These are phyloP conservation scores for Enchytraeus crypticus DNA, from an alignment of 2,888 invertebrate genomes.

Conservation along the genomic window DNA sequence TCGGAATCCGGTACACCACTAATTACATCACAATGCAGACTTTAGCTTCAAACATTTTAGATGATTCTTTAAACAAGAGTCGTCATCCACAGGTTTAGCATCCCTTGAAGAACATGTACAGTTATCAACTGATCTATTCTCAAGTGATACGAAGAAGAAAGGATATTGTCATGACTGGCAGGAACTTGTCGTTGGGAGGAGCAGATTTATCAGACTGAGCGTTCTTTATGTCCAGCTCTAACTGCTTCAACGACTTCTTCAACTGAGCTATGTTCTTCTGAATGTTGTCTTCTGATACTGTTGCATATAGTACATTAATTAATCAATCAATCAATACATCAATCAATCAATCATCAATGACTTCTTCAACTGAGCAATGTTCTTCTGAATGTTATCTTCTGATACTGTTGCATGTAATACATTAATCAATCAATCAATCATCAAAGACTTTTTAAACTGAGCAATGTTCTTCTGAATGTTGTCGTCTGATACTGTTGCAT, in stretches of 20 bases:
- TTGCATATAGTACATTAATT: conserved; percentile 6
- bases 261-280: conserved; percentile 60
- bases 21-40: too few relatives aligned
- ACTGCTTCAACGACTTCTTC: conserved; percentile 74
- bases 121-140: too few relatives aligned
- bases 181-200: conserved; percentile 61
- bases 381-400: conserved; percentile 49
- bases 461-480: conserved; percentile 51
- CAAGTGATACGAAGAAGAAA: too few relatives aligned
- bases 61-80: too few relatives aligned
- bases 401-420: conserved; percentile 44
- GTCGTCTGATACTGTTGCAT: conserved; percentile 50
- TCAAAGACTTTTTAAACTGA: conserved; percentile 79
- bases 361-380: conserved; percentile 68
- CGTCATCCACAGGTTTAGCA: too few relatives aligned
- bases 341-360: conserved; percentile 43
- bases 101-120: too few relatives aligned
- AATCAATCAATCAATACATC: neutral
- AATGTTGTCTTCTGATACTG: conserved; percentile 51
- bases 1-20: too few relatives aligned
- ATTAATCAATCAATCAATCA: neutral
- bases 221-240: conserved; percentile 82
- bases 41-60: too few relatives aligned
- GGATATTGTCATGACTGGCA: conserved; percentile 79
- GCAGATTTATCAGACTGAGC: conserved; percentile 62